Base-by-base conservation (phyloP, 92 coral and sea anemone species). In the Phenganax stokvisi region DNA sequence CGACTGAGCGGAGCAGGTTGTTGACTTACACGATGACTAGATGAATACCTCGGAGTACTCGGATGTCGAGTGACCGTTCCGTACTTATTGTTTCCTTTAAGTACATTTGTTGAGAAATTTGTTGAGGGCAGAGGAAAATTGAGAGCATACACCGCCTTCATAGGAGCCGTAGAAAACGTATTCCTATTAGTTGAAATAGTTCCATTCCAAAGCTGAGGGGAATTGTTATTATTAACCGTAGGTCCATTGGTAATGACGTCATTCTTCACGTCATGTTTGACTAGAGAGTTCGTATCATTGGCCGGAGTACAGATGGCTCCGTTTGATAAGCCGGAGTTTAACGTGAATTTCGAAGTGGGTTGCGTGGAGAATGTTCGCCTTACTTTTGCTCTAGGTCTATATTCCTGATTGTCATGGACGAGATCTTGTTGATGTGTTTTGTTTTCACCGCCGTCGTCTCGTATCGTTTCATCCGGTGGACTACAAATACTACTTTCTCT, bases 351-450 rank as follows among this genome's bases (percentile, higher is more conserved):
- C 51, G 98, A 93, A 70, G 97, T 86, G 28, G 92, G 92, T 83
- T 93, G 98, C 61, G 98, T 88, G 11, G 98, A 93, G 73, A 93
- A 93, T 67, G 93, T 91, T 75, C 98, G 84, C 66, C 92, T 88
- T 7, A 92, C 82, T 56, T 96, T 90, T 3, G 97, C 94, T 85
- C 97, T 85, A 10, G 81, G 81, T 76, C 67, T 76, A 52, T 76
- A 76, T 54, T 76, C 81, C 51, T 52, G 57, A 27, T 68, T 16
- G n/a, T 76, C 70, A 12, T 62, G 64, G 15, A 59, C 16, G 71
- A 58, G n/a, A 76, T 76, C 81, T 29, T 76, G 52, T 12, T 31
- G 81, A 11, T 53, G 61, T 60, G 54, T 13, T 8, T 56, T 37
- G 16, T 76, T 64, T 29, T 54, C 80, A 12, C 11, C 71, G 10